Evolutionary conservation across 2,113 vertebrate genomes (phyloP).

Genomic region (Oryzias javanicus): DNA sequence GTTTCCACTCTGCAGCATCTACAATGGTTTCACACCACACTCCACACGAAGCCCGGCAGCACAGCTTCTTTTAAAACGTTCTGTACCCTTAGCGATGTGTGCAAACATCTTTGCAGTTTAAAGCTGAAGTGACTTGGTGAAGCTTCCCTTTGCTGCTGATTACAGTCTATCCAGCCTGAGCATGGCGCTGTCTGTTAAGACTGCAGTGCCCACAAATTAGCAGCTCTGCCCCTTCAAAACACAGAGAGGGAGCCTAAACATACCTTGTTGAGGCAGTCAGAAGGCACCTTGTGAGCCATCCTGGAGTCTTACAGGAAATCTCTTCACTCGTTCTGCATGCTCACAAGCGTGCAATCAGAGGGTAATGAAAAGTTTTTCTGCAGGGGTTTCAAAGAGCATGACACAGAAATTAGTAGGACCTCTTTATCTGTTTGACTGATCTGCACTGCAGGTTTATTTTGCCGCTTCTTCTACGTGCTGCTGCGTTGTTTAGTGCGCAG

Average conservation of each 20-base stretch:
- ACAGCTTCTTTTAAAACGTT: neutral
- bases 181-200: slow-evolving; percentile 41
- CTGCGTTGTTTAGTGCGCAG: slow-evolving; percentile 2
- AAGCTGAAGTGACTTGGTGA: slow-evolving; percentile 14
- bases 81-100: neutral
- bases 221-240: slow-evolving; percentile 49
- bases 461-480: neutral
- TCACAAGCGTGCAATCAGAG: slow-evolving; percentile 4
- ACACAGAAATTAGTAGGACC: neutral
- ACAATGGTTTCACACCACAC: slow-evolving; percentile 21
- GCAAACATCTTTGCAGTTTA: slow-evolving; percentile 19
- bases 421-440: neutral
- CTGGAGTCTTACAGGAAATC: slow-evolving; percentile 38
- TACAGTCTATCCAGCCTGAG: slow-evolving; percentile 32
- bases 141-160: slow-evolving; percentile 39
- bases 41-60: neutral
- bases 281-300: slow-evolving; percentile 37
- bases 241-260: slow-evolving; percentile 48
- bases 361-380: slow-evolving; percentile 3
- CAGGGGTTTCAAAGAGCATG: neutral
- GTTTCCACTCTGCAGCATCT: slow-evolving; percentile 30
- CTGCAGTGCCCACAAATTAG: slow-evolving; percentile 61
- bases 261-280: slow-evolving; percentile 25
- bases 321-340: slow-evolving; percentile 15
- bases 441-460: neutral